A percentile compares a stretch with the other conserved stretches of the same genome.
Conservation (phyloP, 2,797 vertebrate species). For the Clamator glandarius region DNA sequence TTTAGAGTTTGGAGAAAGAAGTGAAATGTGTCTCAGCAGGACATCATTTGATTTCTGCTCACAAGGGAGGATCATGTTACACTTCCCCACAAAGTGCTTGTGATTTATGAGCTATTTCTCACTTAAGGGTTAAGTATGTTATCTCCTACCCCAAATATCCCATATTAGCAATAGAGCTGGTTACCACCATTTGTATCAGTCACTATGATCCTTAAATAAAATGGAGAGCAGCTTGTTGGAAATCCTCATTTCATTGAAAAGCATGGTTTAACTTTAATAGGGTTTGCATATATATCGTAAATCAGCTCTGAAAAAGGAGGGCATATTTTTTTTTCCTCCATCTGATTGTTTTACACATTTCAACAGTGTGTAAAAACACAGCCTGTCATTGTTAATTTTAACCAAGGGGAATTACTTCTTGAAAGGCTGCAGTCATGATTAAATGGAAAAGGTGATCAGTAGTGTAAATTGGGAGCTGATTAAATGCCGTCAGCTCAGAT, state of each 20-base stretch:
- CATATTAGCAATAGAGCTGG: constrained; percentile 48
- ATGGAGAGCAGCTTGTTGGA: constrained; percentile 58
- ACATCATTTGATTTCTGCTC: constrained; percentile 41
- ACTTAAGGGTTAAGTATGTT: constrained; percentile 64
- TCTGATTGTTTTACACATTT: constrained; percentile 63
- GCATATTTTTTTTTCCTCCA: constrained; percentile 19
- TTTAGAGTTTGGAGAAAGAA: constrained; percentile 62
- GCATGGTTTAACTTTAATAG: constrained; percentile 73
- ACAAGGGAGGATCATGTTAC: constrained; percentile 29
- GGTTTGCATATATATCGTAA: constrained; percentile 70
- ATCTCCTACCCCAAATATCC: constrained; percentile 54
- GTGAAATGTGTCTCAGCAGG: constrained; percentile 60
- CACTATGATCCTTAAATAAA: constrained; percentile 64
- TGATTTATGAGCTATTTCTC: constrained; percentile 74
- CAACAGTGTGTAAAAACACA: constrained; percentile 62
- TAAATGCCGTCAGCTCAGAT: constrained; percentile 62
- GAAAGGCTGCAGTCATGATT: constrained; percentile 49
- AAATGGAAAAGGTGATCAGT: constrained; percentile 67
- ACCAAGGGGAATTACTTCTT: constrained; percentile 65
- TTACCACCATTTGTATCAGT: constrained; percentile 51
- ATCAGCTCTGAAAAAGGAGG: constrained; percentile 64
- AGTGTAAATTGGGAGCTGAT: constrained; percentile 73
- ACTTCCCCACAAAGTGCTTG: constrained; percentile 28
- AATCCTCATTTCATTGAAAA: constrained; percentile 73
- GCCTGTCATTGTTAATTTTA: constrained; percentile 68